Percentiles rank a stretch among this genome's conserved stretches.
phyloP scores from a whole-genome alignment of 2,888 invertebrate species.

The Dolichopus griseipennis region DNA sequence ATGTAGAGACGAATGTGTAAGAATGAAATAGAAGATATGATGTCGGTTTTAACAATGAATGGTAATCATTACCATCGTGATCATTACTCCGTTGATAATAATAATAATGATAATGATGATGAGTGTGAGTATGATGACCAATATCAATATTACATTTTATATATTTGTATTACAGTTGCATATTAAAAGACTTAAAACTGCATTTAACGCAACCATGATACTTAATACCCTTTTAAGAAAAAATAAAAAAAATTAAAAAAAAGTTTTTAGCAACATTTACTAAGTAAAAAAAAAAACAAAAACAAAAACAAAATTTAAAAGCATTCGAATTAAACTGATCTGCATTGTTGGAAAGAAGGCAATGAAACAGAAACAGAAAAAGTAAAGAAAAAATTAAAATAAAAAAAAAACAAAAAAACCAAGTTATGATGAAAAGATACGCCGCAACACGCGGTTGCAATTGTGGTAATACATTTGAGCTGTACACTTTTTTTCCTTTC shows the following conservation, averaged over 20 bases:
- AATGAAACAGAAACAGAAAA: no score
- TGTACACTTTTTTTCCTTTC: background rate
- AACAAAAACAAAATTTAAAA: background rate
- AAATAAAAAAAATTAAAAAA: background rate
- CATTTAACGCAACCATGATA: conserved; percentile 6
- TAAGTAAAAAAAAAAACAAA: background rate
- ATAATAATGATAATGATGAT: background rate
- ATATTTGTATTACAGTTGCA: conserved; percentile 4
- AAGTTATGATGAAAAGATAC: conserved; percentile 4
- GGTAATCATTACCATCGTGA: background rate
- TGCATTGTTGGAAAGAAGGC: background rate
- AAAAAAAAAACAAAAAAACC: no score
- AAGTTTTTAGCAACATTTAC: no score
- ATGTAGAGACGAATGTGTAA: no score
- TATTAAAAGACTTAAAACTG: conserved; percentile 1
- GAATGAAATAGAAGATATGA: background rate
- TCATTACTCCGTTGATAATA: background rate
- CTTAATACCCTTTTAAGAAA: conserved; percentile 1
- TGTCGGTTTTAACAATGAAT: background rate
- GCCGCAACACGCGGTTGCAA: conserved; percentile 3
- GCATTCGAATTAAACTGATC: background rate
- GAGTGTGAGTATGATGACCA: background rate
- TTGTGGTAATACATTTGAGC: background rate
- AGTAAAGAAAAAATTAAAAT: no score
- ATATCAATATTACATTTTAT: background rate